Evolutionary conservation across 2,888 invertebrate species (phyloP).

Genomic region (Drepana falcataria): DNA sequence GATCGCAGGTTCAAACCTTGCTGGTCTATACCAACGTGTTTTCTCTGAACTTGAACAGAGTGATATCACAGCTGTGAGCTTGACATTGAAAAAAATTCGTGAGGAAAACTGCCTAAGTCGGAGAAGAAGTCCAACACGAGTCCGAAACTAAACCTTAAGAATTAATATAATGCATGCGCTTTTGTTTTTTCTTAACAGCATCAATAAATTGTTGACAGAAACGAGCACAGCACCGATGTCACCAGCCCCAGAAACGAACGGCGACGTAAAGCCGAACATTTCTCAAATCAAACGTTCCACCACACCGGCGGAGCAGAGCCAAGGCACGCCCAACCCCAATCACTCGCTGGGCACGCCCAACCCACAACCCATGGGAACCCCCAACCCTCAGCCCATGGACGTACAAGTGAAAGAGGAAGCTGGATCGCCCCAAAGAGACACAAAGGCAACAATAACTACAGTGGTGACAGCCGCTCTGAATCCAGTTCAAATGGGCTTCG

Average conservation of each 20-base stretch:
- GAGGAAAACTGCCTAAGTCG: no score
- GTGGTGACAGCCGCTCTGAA: constrained; percentile 67
- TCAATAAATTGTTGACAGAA: constrained; percentile 32
- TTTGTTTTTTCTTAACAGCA: no score
- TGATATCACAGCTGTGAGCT: no score
- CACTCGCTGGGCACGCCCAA: constrained; percentile 66
- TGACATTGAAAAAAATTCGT: no score
- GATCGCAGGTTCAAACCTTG: no score
- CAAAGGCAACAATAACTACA: constrained; percentile 47
- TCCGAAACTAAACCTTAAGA: no score
- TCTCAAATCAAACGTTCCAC: constrained; percentile 66
- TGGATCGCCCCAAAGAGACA: constrained; percentile 52
- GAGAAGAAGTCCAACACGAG: no score
- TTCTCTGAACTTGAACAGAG: no score
- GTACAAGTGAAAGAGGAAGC: constrained; percentile 62
- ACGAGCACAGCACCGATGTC: constrained; percentile 52
- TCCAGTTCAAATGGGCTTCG: constrained; percentile 84
- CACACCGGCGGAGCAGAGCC: constrained; percentile 63
- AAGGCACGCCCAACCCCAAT: constrained; percentile 65
- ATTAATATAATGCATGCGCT: no score
- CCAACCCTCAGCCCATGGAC: constrained; percentile 60
- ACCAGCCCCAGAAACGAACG: constrained; percentile 51
- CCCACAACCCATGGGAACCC: constrained; percentile 44
- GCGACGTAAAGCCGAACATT: constrained; percentile 66
- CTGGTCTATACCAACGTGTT: no score